Evolutionary conservation across 2,888 invertebrate species (phyloP).

Genomic region (Corythucha ciliata): DNA sequence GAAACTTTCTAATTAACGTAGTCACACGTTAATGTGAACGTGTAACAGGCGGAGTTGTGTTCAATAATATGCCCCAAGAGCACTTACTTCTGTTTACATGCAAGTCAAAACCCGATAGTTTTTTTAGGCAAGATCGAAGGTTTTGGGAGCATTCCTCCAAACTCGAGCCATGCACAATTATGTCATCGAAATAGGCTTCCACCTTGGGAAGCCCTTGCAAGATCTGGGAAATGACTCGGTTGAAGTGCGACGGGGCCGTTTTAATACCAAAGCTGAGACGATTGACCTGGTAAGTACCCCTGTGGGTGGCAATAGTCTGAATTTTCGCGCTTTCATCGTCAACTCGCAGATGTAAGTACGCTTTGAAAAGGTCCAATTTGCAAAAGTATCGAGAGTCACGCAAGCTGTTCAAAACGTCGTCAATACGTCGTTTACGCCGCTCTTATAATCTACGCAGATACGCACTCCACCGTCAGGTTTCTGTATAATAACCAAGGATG

Average conservation of each 20-base stretch:
- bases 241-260: constrained; percentile 15
- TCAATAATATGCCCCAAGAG: constrained; percentile 8
- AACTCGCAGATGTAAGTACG: constrained; percentile 29
- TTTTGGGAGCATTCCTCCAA: constrained; percentile 1
- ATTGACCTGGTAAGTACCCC: constrained; percentile 3
- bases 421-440: constrained; percentile 18
- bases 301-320: background rate
- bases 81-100: constrained; percentile 15
- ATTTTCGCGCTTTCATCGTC: constrained; percentile 20
- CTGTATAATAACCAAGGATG: constrained; percentile 14
- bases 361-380: constrained; percentile 29
- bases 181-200: background rate
- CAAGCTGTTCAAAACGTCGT: constrained; percentile 24
- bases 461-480: constrained; percentile 19
- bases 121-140: background rate
- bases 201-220: background rate
- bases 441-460: constrained; percentile 20
- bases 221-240: background rate
- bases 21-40: too few species aligned
- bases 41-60: too few species aligned
- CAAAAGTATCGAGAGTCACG: constrained; percentile 27
- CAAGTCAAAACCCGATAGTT: constrained; percentile 9
- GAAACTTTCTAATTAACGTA: too few species aligned
- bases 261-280: constrained; percentile 16
- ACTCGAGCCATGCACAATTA: background rate